phyloP scores from a whole-genome alignment of 2,113 vertebrate species.

The Nanorana parkeri region DNA sequence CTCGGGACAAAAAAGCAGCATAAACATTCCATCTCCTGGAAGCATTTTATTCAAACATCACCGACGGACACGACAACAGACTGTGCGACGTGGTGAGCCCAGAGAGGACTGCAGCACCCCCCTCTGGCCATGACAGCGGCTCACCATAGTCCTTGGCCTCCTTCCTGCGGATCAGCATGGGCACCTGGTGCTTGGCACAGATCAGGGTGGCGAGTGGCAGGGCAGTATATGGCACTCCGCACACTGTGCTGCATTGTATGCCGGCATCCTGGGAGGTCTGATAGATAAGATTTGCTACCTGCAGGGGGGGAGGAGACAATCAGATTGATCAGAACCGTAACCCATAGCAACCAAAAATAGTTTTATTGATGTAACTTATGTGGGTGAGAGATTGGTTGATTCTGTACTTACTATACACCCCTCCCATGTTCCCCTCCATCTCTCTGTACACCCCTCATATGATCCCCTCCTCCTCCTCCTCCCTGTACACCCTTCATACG shows the following conservation, averaged over 20 bases:
- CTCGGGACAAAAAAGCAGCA: no score
- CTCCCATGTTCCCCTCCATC: neutral
- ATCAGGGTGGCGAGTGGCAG: slow-evolving; percentile 89
- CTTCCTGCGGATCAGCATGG: slow-evolving; percentile 93
- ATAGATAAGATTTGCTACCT: slow-evolving; percentile 86
- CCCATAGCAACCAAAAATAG: neutral
- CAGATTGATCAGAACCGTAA: neutral
- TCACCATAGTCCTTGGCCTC: slow-evolving; percentile 90
- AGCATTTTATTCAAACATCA: no score
- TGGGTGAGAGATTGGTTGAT: no score
- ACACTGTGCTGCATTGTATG: slow-evolving; percentile 77
- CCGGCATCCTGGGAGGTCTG: slow-evolving; percentile 68
- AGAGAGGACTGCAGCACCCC: no score
- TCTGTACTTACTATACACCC: no score
- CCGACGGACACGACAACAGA: no score
- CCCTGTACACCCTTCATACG: neutral
- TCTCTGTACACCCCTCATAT: neutral
- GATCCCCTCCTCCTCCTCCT: neutral
- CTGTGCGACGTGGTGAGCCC: no score
- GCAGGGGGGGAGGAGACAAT: neutral
- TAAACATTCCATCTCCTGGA: no score
- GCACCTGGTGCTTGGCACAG: slow-evolving; percentile 76
- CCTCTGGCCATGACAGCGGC: neutral
- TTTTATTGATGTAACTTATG: no score
- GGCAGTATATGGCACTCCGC: slow-evolving; percentile 93